Percentiles rank a stretch among this genome's conserved stretches.
phyloP scores from a whole-genome alignment of 2,888 invertebrate species.

The Agriopis marginaria region DNA sequence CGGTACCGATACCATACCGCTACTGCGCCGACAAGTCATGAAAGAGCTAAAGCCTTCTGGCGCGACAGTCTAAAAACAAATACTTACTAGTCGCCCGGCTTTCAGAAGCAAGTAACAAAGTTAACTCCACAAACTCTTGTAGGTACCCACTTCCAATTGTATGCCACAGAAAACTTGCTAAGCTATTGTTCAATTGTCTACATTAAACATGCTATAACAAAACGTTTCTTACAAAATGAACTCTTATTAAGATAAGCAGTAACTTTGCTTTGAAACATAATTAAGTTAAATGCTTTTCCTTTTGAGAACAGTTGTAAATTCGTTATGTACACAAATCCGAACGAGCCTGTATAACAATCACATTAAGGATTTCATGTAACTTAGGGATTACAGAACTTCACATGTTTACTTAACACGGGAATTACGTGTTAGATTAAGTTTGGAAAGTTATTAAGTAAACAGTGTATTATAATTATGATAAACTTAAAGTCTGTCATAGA shows the following conservation, averaged over 20 bases:
- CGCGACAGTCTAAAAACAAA: too few species aligned
- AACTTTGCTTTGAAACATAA: constrained; percentile 39
- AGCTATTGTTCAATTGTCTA: constrained; percentile 23
- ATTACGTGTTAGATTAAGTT: constrained; percentile 25
- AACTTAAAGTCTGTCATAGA: not conserved
- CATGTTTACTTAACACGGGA: constrained; percentile 15
- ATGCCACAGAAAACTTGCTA: not conserved
- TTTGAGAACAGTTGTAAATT: constrained; percentile 38
- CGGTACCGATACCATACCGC: too few species aligned
- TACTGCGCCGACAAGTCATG: too few species aligned
- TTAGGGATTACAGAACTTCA: constrained; percentile 27
- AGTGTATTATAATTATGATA: not conserved
- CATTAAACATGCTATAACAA: constrained; percentile 33
- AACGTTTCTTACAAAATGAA: constrained; percentile 30
- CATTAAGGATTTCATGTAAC: constrained; percentile 29
- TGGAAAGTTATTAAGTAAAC: constrained; percentile 8
- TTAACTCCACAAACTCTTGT: not conserved
- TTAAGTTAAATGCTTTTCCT: constrained; percentile 42
- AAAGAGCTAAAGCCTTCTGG: too few species aligned
- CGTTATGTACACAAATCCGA: constrained; percentile 38
- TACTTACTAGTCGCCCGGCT: too few species aligned
- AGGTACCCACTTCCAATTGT: not conserved
- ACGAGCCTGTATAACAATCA: constrained; percentile 31
- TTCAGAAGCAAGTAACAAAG: too few species aligned
- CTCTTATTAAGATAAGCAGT: constrained; percentile 37